Percentiles rank a stretch among this genome's conserved stretches.
These are phyloP conservation scores for Polylopha cassiicola DNA, from an alignment of 2,888 invertebrate species.

Conservation along the genomic window DNA sequence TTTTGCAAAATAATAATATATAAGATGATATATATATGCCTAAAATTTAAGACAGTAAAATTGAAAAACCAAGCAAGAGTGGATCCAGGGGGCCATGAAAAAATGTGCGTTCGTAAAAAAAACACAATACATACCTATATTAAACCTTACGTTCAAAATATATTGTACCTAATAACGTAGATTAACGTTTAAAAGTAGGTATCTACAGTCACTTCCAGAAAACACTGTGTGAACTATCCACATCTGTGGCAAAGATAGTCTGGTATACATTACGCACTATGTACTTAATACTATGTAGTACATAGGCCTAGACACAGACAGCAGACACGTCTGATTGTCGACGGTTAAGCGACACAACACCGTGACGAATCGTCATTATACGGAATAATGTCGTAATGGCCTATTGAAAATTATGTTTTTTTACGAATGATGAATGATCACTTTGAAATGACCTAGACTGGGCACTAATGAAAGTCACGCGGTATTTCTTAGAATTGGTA, in stretches of 20 bases:
- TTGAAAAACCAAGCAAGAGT: no score
- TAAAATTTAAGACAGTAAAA: no score
- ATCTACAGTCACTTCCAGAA: constrained; percentile 37
- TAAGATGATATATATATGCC: no score
- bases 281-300: constrained; percentile 29
- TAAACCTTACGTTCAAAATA: no score
- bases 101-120: no score
- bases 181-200: constrained; percentile 18
- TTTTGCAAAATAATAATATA: no score
- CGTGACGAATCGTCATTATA: constrained; percentile 41
- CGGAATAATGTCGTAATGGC: constrained; percentile 21
- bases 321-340: constrained; percentile 42
- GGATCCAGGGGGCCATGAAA: no score
- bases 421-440: constrained; percentile 4
- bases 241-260: constrained; percentile 40
- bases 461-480: constrained; percentile 15
- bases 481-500: constrained; percentile 10
- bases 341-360: constrained; percentile 38
- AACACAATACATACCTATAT: no score
- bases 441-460: constrained; percentile 20
- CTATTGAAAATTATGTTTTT: constrained; percentile 17
- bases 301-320: constrained; percentile 37
- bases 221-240: constrained; percentile 51
- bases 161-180: no score
- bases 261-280: constrained; percentile 36